phyloP scores from a whole-genome alignment of 2,113 vertebrate genomes.

The Fregetta grallaria region DNA sequence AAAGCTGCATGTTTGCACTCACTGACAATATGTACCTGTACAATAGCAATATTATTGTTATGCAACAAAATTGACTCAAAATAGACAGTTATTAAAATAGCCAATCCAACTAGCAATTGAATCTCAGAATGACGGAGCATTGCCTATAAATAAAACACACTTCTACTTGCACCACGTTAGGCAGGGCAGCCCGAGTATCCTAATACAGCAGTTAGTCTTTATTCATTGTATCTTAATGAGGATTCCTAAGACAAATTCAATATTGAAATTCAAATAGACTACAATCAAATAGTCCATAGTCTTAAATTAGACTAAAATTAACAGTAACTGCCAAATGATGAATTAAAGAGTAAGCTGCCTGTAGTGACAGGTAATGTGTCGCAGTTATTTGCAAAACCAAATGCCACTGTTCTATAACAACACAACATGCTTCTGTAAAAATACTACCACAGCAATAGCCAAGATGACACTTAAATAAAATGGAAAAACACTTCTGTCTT shows the following conservation, averaged over 20 bases:
- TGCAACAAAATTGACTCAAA: background rate
- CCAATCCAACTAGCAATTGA: slow-evolving; percentile 10
- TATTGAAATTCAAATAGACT: background rate
- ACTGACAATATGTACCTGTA: background rate
- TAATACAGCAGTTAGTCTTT: background rate
- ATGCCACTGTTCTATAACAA: background rate
- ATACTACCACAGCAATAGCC: background rate
- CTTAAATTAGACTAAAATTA: background rate
- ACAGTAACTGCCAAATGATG: background rate
- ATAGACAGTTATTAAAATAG: background rate
- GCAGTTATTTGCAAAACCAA: background rate
- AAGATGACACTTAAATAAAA: background rate
- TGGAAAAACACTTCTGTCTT: background rate
- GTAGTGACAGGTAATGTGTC: background rate
- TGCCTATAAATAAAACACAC: slow-evolving; percentile 17
- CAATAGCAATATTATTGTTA: background rate
- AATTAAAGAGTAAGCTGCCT: background rate
- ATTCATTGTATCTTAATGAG: slow-evolving; percentile 29
- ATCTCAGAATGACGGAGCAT: background rate
- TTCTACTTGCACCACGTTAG: background rate
- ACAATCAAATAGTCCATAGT: background rate
- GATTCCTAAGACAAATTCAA: background rate
- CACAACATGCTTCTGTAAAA: background rate
- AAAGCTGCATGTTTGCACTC: background rate
- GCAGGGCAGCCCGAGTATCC: background rate